Percentiles rank a stretch among this genome's conserved stretches.
These are phyloP conservation scores for Gila orcuttii DNA, from an alignment of 2,113 vertebrate genomes.

Conservation along the genomic window DNA sequence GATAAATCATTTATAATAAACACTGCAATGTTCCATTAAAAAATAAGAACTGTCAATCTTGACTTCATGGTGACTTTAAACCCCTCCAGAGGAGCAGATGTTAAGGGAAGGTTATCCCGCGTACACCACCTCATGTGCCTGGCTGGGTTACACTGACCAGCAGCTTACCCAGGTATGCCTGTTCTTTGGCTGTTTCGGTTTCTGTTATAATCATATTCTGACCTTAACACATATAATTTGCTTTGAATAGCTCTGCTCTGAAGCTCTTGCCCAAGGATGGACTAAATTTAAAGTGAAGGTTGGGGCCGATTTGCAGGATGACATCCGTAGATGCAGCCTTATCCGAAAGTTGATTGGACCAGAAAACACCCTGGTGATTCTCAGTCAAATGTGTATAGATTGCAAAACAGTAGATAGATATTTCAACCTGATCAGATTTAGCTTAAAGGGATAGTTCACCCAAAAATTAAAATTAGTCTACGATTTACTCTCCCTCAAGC, in stretches of 20 bases:
- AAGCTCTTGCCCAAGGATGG: conserved; percentile 64
- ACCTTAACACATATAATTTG: background rate
- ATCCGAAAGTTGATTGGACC: conserved; percentile 75
- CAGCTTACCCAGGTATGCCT: conserved; percentile 74
- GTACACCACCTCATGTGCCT: conserved; percentile 80
- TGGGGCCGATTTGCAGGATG: conserved; percentile 77
- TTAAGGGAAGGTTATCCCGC: conserved; percentile 76
- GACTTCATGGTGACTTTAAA: background rate
- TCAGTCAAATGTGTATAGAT: background rate
- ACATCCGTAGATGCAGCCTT: conserved; percentile 72
- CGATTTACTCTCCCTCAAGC: too few relatives aligned
- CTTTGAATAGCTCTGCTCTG: conserved; percentile 67
- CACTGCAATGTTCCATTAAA: too few relatives aligned
- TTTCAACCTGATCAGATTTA: background rate
- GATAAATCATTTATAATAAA: too few relatives aligned
- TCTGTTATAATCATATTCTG: too few relatives aligned
- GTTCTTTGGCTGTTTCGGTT: background rate
- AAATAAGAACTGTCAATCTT: too few relatives aligned
- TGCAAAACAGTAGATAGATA: background rate
- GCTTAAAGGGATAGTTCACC: too few relatives aligned
- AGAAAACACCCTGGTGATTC: conserved; percentile 11
- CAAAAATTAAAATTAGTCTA: too few relatives aligned
- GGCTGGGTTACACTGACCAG: conserved; percentile 80
- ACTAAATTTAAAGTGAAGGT: conserved; percentile 85
- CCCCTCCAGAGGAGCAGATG: conserved; percentile 75